Percentiles rank a stretch among this genome's conserved stretches.
Conservation (phyloP, 1,140 invertebrate genomes). For the Formica selysi region DNA sequence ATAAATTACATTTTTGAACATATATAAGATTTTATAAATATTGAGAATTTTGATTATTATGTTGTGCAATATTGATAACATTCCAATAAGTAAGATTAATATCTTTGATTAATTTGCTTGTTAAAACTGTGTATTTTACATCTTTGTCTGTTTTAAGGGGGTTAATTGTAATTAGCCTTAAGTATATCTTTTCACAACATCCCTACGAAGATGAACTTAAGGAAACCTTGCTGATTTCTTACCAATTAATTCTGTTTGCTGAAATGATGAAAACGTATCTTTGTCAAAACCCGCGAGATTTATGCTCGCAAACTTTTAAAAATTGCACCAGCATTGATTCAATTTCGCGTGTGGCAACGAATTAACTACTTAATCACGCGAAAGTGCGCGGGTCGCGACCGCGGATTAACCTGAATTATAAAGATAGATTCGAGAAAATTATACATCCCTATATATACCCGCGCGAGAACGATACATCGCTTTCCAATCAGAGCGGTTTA, state of each 20-base stretch:
- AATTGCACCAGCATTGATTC: slow-evolving; percentile 40
- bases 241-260: slow-evolving; percentile 6
- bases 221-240: slow-evolving; percentile 8
- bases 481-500: slow-evolving; percentile 58
- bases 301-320: background rate
- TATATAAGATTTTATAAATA: background rate
- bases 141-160: background rate
- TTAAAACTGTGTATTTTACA: background rate
- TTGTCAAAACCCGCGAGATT: slow-evolving; percentile 17
- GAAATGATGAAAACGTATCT: background rate
- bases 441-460: slow-evolving; percentile 22
- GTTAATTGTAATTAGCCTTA: background rate
- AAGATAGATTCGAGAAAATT: slow-evolving; percentile 62
- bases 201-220: background rate
- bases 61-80: background rate
- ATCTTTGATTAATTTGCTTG: background rate
- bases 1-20: background rate
- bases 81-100: background rate
- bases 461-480: slow-evolving; percentile 42
- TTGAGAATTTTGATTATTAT: background rate
- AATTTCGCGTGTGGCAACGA: slow-evolving; percentile 47
- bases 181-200: background rate
- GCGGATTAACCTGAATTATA: slow-evolving; percentile 57
- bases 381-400: slow-evolving; percentile 43
- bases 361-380: slow-evolving; percentile 58